Base-by-base conservation (phyloP, 1,140 invertebrate species). In the Anastrepha obliqua region DNA sequence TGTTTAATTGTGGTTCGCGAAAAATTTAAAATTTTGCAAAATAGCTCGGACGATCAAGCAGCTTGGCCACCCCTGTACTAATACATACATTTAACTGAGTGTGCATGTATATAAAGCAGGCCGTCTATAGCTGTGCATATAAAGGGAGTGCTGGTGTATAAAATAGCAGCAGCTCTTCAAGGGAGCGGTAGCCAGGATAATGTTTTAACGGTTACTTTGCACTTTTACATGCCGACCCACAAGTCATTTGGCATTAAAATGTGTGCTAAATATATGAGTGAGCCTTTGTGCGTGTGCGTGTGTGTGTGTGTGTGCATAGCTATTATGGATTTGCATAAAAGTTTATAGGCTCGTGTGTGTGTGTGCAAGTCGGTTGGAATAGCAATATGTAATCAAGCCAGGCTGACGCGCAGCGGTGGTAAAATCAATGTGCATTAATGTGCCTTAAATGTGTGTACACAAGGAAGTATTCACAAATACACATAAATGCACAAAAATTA, bases 341-440 rank as follows among this genome's bases (percentile, higher is more conserved):
- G 13, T 8, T 6, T 20, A 20, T 62, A 20, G 7, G 9, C 20
- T 64, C 20, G n/a, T 9, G 2, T 64, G 9, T 64, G 62, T n/a
- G 60, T 64, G 15, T 64, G 59, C 6, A 11, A 13, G 59, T 60
- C 6, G 17, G 60, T 8, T 20, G 60, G 1, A 62, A n/a, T n/a
- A 62, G 20, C 7, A 62, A 62, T n/a, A n/a, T 62, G 13, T 62
- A 62, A 62, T 62, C 60, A 62, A 62, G 17, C 1, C 60, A 62
- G 20, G 60, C 60, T 62, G 17, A 62, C 60, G 60, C 17, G 60
- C 60, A 62, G 3, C 5, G 5, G 17, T n/a, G 9, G n/a, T 64
- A 64, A 64, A 64, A 20, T 64, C 62, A 20, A 7, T 64, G 62
- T 64, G 62, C 62, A 64, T 64, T 64, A 64, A 64, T 64, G 6